Conservation (phyloP, 37 sponge, comb jelly and placozoan species). For the Spongilla lacustris region DNA sequence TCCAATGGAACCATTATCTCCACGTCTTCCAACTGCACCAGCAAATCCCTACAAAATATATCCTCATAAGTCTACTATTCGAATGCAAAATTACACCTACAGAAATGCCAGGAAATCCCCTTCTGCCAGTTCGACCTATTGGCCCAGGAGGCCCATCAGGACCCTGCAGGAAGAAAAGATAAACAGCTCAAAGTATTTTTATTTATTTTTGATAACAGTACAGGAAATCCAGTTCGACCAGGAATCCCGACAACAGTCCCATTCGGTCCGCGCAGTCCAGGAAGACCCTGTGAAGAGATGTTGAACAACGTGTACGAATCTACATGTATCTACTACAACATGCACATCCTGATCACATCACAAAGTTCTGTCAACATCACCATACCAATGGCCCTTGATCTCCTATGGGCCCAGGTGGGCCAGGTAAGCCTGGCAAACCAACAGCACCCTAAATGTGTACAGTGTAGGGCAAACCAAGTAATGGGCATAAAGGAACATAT, state of each 20-base stretch:
- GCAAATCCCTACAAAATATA: background rate
- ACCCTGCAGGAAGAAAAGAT: background rate
- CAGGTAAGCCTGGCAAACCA: background rate
- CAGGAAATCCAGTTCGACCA: background rate
- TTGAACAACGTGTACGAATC: background rate
- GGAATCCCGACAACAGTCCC: background rate
- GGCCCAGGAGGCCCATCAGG: background rate
- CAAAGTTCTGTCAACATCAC: too few relatives aligned
- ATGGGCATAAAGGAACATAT: background rate
- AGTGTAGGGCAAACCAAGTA: background rate
- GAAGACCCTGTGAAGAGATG: background rate
- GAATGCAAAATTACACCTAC: background rate
- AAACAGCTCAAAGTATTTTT: background rate
- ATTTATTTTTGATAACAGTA: background rate
- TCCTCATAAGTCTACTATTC: background rate
- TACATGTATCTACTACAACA: too few relatives aligned
- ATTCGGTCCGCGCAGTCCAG: background rate
- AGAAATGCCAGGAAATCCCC: background rate
- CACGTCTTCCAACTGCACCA: conserved; percentile 6
- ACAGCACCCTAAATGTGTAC: background rate
- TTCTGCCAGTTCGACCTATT: background rate
- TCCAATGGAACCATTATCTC: background rate
- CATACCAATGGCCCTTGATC: background rate
- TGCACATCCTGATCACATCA: background rate
- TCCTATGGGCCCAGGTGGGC: background rate